Conservation (phyloP, 2,888 invertebrate genomes). For the Suillia variegata region DNA sequence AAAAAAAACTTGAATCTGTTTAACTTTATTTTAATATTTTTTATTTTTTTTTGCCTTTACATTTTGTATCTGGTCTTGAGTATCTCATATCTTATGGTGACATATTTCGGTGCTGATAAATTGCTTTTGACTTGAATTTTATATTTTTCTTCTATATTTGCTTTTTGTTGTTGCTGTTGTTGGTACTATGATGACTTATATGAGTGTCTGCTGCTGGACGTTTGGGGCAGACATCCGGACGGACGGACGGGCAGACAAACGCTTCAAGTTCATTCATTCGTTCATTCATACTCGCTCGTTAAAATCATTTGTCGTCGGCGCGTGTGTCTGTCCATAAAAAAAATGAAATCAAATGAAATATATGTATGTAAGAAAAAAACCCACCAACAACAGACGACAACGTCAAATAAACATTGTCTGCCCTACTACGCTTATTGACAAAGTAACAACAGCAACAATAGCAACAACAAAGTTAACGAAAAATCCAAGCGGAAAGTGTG, state of each 20-base stretch:
- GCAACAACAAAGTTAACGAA: constrained; percentile 1
- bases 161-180: no score
- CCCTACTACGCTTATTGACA: constrained; percentile 17
- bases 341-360: not conserved
- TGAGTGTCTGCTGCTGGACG: not conserved
- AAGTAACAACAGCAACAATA: constrained; percentile 13
- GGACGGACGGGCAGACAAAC: not conserved
- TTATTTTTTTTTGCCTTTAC: not conserved
- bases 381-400: not conserved
- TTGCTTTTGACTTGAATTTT: constrained; percentile 1
- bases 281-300: not conserved
- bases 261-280: constrained; percentile 11
- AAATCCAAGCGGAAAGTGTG: constrained; percentile 13
- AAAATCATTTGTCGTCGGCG: constrained; percentile 7
- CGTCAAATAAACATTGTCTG: constrained; percentile 20
- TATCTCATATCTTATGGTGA: not conserved
- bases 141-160: not conserved
- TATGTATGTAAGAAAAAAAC: no score
- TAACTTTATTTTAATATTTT: not conserved
- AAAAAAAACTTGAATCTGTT: not conserved
- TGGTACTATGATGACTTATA: no score
- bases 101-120: not conserved
- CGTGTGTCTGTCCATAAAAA: not conserved
- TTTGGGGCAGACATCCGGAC: not conserved
- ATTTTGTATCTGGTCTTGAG: not conserved